These are phyloP conservation scores for Diarsia mendica DNA, from an alignment of 2,888 invertebrate genomes.

Conservation along the genomic window DNA sequence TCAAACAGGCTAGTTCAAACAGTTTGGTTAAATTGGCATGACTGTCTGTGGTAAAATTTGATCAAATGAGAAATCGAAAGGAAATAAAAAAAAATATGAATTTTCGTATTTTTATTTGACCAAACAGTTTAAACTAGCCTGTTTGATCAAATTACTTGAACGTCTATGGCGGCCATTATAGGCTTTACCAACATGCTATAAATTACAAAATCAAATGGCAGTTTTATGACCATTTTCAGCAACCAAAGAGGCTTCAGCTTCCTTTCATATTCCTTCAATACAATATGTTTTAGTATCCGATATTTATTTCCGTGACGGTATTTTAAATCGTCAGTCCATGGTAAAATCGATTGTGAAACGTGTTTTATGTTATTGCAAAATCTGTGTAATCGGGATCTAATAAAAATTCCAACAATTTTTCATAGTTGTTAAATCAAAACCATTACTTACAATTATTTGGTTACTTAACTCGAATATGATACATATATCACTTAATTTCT, in stretches of 20 bases:
- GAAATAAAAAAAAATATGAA: too few species aligned
- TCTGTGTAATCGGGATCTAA: constrained; percentile 6
- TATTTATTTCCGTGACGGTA: background rate
- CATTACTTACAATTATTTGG: constrained; percentile 30
- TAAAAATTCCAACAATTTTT: background rate
- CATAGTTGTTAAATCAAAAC: background rate
- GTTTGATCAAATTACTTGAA: too few species aligned
- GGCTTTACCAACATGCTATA: constrained; percentile 5
- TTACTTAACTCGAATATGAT: constrained; percentile 53
- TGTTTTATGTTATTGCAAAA: background rate
- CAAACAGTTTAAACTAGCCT: too few species aligned
- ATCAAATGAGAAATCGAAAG: too few species aligned
- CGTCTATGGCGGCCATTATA: too few species aligned
- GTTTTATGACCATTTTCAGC: constrained; percentile 27
- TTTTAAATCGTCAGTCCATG: background rate
- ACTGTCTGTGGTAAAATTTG: too few species aligned
- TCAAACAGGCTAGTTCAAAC: too few species aligned
- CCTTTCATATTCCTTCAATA: constrained; percentile 6
- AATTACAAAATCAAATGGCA: constrained; percentile 34
- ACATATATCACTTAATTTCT: constrained; percentile 58
- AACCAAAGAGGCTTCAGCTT: constrained; percentile 7
- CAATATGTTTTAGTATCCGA: constrained; percentile 25
- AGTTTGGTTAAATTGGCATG: too few species aligned
- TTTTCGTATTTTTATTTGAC: too few species aligned
- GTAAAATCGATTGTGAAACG: background rate